A percentile compares a stretch with the other conserved stretches of the same genome.
phyloP scores from a whole-genome alignment of 2,113 vertebrate genomes.

The Malurus cyaneus region DNA sequence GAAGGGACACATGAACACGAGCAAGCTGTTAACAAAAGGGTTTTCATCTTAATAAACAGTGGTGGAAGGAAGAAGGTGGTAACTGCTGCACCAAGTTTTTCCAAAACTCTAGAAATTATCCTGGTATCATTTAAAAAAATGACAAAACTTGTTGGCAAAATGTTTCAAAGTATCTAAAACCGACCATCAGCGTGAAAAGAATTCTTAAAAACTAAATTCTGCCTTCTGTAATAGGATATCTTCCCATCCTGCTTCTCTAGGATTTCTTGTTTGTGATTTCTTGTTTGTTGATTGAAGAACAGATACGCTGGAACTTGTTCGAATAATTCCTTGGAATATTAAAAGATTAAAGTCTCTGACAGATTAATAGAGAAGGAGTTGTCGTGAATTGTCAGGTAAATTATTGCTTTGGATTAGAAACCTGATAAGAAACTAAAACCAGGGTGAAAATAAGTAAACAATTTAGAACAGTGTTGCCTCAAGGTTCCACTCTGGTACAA shows the following conservation, averaged over 20 bases:
- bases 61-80: background rate
- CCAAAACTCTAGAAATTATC: background rate
- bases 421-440: constrained; percentile 2
- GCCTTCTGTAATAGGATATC: background rate
- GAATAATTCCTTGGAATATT: constrained; percentile 10
- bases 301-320: background rate
- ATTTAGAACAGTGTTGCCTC: background rate
- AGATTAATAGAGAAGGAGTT: constrained; percentile 8
- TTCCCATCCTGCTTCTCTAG: background rate
- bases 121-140: background rate
- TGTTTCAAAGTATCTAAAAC: background rate
- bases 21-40: constrained; percentile 7
- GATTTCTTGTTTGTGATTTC: background rate
- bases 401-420: constrained; percentile 29
- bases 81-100: background rate
- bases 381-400: constrained; percentile 18
- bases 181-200: background rate
- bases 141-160: background rate
- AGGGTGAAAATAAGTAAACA: background rate
- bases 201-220: background rate
- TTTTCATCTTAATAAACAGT: background rate
- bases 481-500: background rate
- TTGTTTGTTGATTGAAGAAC: background rate
- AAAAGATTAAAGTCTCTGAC: constrained; percentile 5
- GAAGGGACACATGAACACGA: background rate